These are phyloP conservation scores for Ceriagrion tenellum DNA, from an alignment of 2,888 invertebrate genomes.

Conservation along the genomic window DNA sequence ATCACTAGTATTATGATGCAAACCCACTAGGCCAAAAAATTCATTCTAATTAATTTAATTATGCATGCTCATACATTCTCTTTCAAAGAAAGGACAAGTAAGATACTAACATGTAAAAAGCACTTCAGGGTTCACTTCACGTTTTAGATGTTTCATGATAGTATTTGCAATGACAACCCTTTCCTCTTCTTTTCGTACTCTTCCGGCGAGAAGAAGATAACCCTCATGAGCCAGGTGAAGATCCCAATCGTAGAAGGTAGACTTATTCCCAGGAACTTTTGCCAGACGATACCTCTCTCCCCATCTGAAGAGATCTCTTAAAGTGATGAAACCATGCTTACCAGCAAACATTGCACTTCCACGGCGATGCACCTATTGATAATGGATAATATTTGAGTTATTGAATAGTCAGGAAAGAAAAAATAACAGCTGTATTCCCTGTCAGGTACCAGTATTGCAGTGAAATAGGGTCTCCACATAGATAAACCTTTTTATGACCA, in stretches of 20 bases:
- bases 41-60: no score
- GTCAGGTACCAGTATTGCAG: no score
- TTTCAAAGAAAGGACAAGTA: conserved; percentile 72
- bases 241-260: conserved; percentile 94
- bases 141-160: conserved; percentile 88
- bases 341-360: conserved; percentile 94
- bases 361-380: conserved; percentile 82
- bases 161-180: conserved; percentile 89
- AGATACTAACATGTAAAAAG: conserved; percentile 83
- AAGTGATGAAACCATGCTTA: conserved; percentile 94
- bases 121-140: conserved; percentile 84
- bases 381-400: neutral
- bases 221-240: conserved; percentile 97
- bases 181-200: conserved; percentile 92
- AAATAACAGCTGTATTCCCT: neutral
- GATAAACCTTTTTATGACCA: no score
- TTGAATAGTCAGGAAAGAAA: neutral
- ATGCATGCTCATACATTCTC: no score
- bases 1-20: no score
- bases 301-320: conserved; percentile 98
- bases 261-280: conserved; percentile 80
- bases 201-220: conserved; percentile 94
- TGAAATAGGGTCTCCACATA: no score
- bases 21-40: no score
- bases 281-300: conserved; percentile 94